These are phyloP conservation scores for Pogonophryne albipinna DNA, from an alignment of 2,797 vertebrate species.

Conservation along the genomic window DNA sequence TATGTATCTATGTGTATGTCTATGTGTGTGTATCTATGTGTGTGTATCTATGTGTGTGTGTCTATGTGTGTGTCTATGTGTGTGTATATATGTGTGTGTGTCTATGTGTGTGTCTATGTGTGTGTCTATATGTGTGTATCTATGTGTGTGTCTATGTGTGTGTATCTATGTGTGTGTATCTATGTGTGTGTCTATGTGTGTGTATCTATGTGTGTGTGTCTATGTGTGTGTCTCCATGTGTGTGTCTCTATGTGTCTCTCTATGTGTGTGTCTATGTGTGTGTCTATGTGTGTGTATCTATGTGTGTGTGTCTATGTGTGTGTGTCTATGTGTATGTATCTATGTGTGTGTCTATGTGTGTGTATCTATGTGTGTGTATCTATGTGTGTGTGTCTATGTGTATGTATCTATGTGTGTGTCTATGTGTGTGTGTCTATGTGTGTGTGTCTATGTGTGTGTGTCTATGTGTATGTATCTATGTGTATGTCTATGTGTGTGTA, in stretches of 20 bases:
- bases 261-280: constrained; percentile 37
- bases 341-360: constrained; percentile 10
- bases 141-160: constrained; percentile 20
- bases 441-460: too few relatives aligned
- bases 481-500: too few relatives aligned
- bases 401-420: too few relatives aligned
- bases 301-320: neutral
- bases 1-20: too few relatives aligned
- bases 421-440: too few relatives aligned
- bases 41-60: too few relatives aligned
- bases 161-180: neutral
- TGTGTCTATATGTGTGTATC: constrained; percentile 29
- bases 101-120: constrained; percentile 5
- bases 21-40: constrained; percentile 16
- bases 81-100: too few relatives aligned
- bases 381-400: too few relatives aligned
- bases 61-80: too few relatives aligned
- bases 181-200: neutral
- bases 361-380: too few relatives aligned
- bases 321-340: neutral
- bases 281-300: neutral
- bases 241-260: constrained; percentile 3
- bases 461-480: too few relatives aligned
- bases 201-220: neutral
- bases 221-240: constrained; percentile 19